Evolutionary conservation across 2,888 invertebrate genomes (phyloP), one percentile per base, ranked within the genome.

Genomic region (Drepanosiphum platanoidis): DNA sequence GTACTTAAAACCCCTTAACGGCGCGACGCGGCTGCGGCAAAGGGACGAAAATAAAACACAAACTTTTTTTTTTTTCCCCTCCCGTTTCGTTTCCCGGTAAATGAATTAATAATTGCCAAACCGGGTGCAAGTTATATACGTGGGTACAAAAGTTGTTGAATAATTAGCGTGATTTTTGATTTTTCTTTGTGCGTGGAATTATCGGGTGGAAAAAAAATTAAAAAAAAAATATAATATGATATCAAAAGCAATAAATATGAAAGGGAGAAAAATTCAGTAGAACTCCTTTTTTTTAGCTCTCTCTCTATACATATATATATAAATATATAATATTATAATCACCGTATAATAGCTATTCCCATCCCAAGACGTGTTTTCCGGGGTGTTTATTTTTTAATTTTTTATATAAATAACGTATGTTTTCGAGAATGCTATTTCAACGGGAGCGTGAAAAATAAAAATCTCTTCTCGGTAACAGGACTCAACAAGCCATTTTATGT

Each of bases 31-130:
- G 64, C 22, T 11, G 42, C 3, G 42, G 68, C 27, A 66, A 83
- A 75, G 66, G 84, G 68, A 77, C 39, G 52, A 77, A 70, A 75
- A 77, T 68, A 75, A 84, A 84, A 77, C 39, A 15, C 7, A 66
- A 84, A 77, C 84, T 77, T 84, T 75, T 66, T 52, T 39, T 84
- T 75, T 66, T 52, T 39, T 68, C 9, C 68, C 58, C 66, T 11
- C 52, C 46, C 15, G 27, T 39, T 15, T 75, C 27, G 58, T 34
- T 27, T 18, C 61, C 36, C 32, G 39, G 83, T 75, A 84, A 84
- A 84, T 39, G 77, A 84, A 84, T 77, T 84, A 84, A 84, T 84
- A 84, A 84, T 84, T 77, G 84, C 75, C 39, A 58, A 77, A 39
- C 84, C 84, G 77, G 84, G 68, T 84, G 84, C 66, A 34, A 77